phyloP scores from a whole-genome alignment of 2,797 vertebrate species.

The Protonibea diacanthus region DNA sequence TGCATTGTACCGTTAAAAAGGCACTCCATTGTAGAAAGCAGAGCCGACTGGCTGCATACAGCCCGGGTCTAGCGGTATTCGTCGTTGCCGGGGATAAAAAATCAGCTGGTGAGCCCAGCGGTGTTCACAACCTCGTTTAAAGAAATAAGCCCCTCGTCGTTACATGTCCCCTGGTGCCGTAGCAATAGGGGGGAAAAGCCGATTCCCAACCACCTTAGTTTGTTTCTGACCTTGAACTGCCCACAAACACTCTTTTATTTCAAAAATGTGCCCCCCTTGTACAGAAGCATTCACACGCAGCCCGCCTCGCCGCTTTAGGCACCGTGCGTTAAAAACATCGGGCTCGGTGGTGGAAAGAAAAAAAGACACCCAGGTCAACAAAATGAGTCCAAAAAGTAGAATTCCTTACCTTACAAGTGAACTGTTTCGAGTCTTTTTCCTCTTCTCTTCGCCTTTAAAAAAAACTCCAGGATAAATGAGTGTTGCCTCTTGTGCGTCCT shows the following conservation, averaged over 20 bases:
- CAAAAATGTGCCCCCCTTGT: slow-evolving; percentile 37
- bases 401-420: slow-evolving; percentile 92
- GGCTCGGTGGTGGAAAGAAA: background rate
- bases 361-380: slow-evolving; percentile 58
- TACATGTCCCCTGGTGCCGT: slow-evolving; percentile 84
- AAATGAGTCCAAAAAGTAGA: slow-evolving; percentile 75
- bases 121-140: slow-evolving; percentile 88
- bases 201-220: slow-evolving; percentile 86
- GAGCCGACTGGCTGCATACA: slow-evolving; percentile 91
- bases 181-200: slow-evolving; percentile 70
- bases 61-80: slow-evolving; percentile 93
- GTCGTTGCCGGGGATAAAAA: slow-evolving; percentile 90
- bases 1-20: slow-evolving; percentile 95
- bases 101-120: slow-evolving; percentile 91
- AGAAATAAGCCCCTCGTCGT: slow-evolving; percentile 87
- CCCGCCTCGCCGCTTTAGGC: slow-evolving; percentile 83
- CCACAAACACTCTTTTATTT: slow-evolving; percentile 90
- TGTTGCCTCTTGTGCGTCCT: slow-evolving; percentile 88
- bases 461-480: slow-evolving; percentile 91
- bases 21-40: slow-evolving; percentile 94
- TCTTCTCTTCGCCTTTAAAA: slow-evolving; percentile 83
- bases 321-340: slow-evolving; percentile 75
- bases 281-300: slow-evolving; percentile 80
- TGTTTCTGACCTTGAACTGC: slow-evolving; percentile 94
- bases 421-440: slow-evolving; percentile 88